Percentiles rank a stretch among this genome's conserved stretches.
These are phyloP conservation scores for Alitta virens DNA, from an alignment of 2,888 invertebrate genomes.

Conservation along the genomic window DNA sequence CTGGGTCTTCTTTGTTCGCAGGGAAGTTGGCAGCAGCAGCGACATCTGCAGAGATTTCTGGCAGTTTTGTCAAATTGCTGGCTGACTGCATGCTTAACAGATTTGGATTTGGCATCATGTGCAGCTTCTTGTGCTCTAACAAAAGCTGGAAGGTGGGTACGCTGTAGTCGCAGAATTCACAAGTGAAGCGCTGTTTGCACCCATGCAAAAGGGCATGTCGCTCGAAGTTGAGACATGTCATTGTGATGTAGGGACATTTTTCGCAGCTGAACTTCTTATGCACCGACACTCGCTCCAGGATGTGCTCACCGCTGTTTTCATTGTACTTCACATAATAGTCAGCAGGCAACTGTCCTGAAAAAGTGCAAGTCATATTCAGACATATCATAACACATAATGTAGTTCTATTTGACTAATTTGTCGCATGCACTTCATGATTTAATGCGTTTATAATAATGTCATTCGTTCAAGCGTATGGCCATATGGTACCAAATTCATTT, in stretches of 20 bases:
- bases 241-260: conserved; percentile 82
- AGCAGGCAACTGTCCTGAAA: too few species aligned
- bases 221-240: conserved; percentile 77
- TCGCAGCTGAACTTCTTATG: conserved; percentile 62
- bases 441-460: too few species aligned
- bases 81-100: conserved; percentile 50
- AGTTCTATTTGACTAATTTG: too few species aligned
- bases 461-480: too few species aligned
- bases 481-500: too few species aligned
- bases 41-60: conserved; percentile 62
- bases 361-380: too few species aligned
- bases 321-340: conserved; percentile 25
- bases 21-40: conserved; percentile 51
- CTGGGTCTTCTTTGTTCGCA: conserved; percentile 26
- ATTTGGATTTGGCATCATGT: conserved; percentile 58
- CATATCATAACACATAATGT: too few species aligned
- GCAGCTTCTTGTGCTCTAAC: conserved; percentile 78
- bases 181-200: conserved; percentile 77
- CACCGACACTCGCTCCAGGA: conserved; percentile 69
- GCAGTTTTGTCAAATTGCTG: conserved; percentile 46
- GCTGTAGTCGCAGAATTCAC: conserved; percentile 74
- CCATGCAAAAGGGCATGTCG: conserved; percentile 80
- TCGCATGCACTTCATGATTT: too few species aligned
- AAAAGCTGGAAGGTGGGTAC: conserved; percentile 83
- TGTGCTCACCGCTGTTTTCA: conserved; percentile 63